Evolutionary conservation across 2,888 invertebrate species (phyloP).

Genomic region (Dryomyza anilis): DNA sequence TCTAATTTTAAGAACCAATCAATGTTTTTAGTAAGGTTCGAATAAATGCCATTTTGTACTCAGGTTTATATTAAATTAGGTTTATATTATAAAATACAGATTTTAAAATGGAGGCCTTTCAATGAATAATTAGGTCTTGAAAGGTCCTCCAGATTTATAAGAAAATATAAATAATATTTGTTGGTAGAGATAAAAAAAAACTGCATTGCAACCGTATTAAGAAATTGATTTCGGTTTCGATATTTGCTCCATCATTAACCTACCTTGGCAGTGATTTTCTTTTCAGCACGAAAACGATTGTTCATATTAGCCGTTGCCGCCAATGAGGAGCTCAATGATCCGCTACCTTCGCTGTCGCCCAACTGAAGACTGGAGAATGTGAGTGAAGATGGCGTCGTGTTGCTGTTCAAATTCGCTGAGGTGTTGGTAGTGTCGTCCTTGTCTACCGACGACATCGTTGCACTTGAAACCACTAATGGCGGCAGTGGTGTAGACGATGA

Average conservation of each 20-base stretch:
- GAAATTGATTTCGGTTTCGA: no score
- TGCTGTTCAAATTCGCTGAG: slow-evolving; percentile 42
- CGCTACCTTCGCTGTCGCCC: slow-evolving; percentile 45
- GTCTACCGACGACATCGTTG: slow-evolving; percentile 38
- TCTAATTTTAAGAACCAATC: no score
- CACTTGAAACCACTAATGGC: slow-evolving; percentile 35
- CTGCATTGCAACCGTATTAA: no score
- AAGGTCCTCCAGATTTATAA: no score
- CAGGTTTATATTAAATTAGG: no score
- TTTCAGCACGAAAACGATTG: slow-evolving; percentile 60
- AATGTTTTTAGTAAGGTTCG: no score
- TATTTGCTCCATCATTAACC: slow-evolving; percentile 33
- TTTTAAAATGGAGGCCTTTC: no score
- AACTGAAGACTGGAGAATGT: slow-evolving; percentile 51
- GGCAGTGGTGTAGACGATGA: slow-evolving; percentile 56
- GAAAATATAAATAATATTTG: no score
- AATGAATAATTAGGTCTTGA: no score
- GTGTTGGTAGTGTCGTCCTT: neutral
- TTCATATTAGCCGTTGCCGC: slow-evolving; percentile 47
- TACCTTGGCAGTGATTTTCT: slow-evolving; percentile 62
- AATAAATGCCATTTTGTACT: no score
- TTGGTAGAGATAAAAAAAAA: no score
- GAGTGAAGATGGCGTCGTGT: slow-evolving; percentile 52
- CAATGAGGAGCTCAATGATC: slow-evolving; percentile 33
- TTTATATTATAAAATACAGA: no score